A percentile compares a stretch with the other conserved stretches of the same genome.
Conservation (phyloP, 2,888 invertebrate species). For the Apodemia zela region DNA sequence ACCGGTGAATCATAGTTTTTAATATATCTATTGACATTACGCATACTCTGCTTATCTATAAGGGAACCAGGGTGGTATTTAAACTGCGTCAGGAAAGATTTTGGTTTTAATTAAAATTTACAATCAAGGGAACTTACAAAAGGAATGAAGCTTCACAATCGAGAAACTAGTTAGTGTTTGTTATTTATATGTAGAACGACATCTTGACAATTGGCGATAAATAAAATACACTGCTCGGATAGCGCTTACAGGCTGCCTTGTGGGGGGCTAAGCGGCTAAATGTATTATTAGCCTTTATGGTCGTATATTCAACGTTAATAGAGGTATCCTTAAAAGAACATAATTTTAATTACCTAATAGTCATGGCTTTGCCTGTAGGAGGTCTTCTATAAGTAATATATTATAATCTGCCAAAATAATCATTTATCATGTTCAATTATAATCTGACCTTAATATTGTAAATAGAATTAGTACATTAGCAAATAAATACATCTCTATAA, state of each 20-base stretch:
- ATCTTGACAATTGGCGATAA: constrained; percentile 11
- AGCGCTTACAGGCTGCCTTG: constrained; percentile 41
- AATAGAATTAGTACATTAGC: constrained; percentile 21
- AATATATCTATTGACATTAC: no score
- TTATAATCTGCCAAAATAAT: not conserved
- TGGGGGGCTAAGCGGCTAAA: constrained; percentile 61
- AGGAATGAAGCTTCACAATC: not conserved
- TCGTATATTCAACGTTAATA: constrained; percentile 64
- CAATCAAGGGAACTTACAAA: not conserved
- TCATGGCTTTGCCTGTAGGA: constrained; percentile 50
- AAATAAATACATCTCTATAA: constrained; percentile 24
- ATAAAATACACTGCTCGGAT: constrained; percentile 45
- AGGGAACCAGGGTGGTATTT: no score
- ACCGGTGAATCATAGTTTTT: no score
- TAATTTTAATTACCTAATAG: constrained; percentile 69
- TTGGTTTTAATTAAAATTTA: not conserved
- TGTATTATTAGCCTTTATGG: constrained; percentile 39
- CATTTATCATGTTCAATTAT: not conserved
- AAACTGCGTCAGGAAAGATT: not conserved
- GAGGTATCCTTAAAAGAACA: constrained; percentile 58
- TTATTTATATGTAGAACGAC: constrained; percentile 21
- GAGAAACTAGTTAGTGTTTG: not conserved
- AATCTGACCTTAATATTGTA: not conserved
- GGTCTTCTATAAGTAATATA: constrained; percentile 38
- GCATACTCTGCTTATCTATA: no score